These are phyloP conservation scores for Spinus olivaceus DNA, from an alignment of 2,797 vertebrate species.

Conservation along the genomic window DNA sequence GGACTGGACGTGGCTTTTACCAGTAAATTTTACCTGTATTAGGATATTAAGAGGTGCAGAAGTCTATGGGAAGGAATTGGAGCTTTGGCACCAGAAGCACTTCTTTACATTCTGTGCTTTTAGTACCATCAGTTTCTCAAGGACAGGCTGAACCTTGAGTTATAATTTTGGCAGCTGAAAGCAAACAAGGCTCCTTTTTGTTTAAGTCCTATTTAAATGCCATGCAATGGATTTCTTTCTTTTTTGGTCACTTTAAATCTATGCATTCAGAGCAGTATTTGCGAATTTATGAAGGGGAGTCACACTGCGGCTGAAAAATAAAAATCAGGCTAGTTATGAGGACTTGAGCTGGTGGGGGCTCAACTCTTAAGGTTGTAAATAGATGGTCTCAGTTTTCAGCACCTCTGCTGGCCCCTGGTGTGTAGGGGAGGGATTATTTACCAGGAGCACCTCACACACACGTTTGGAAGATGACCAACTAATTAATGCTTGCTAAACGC, in stretches of 20 bases:
- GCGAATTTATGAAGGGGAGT: background rate
- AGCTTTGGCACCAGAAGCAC: background rate
- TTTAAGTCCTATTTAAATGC: background rate
- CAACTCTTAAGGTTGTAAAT: background rate
- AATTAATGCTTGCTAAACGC: slow-evolving; percentile 53
- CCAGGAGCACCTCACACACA: slow-evolving; percentile 18
- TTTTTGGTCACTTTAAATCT: background rate
- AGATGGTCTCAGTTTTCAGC: background rate
- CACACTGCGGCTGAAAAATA: background rate
- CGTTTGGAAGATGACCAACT: slow-evolving; percentile 57
- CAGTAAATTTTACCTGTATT: background rate
- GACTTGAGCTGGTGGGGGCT: background rate
- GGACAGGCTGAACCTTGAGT: background rate
- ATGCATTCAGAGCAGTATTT: background rate
- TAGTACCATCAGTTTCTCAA: background rate
- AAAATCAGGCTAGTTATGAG: background rate
- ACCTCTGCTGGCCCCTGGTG: background rate
- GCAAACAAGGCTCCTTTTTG: background rate
- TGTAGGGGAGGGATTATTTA: slow-evolving; percentile 15
- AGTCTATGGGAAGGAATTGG: background rate
- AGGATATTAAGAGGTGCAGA: background rate
- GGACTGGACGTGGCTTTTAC: background rate
- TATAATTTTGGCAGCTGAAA: background rate
- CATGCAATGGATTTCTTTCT: background rate
- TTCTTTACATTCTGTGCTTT: background rate